These are phyloP conservation scores for Callyntrura sp. DNA, from an alignment of 2,888 invertebrate species.

Conservation along the genomic window DNA sequence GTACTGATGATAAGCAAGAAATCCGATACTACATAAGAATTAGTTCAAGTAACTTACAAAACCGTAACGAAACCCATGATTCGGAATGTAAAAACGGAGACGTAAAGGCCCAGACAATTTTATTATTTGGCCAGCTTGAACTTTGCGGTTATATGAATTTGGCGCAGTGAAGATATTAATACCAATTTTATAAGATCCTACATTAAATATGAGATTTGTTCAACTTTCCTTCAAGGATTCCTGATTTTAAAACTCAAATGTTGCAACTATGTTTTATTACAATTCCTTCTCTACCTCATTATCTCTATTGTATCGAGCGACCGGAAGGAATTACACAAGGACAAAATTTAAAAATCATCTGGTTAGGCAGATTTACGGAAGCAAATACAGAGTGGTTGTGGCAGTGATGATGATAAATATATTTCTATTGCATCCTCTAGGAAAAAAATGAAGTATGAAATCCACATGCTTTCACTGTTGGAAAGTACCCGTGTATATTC, in stretches of 20 bases:
- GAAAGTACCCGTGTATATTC: slow-evolving; percentile 21
- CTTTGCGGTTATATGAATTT: neutral
- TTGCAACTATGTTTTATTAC: no score
- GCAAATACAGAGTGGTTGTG: neutral
- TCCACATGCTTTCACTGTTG: slow-evolving; percentile 13
- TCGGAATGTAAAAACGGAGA: neutral
- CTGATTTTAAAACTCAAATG: no score
- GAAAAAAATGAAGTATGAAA: slow-evolving; percentile 6
- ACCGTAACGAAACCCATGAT: slow-evolving; percentile 72
- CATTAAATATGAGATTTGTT: no score
- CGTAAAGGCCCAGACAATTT: neutral
- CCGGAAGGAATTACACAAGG: neutral
- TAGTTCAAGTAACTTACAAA: slow-evolving; percentile 49
- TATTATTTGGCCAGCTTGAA: slow-evolving; percentile 7
- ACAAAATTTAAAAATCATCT: slow-evolving; percentile 8
- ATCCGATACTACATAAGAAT: neutral
- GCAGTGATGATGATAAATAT: neutral
- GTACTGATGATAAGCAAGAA: neutral
- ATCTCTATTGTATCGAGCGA: neutral
- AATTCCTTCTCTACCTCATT: neutral
- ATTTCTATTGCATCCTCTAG: slow-evolving; percentile 1
- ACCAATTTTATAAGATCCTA: no score
- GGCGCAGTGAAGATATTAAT: no score
- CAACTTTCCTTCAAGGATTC: no score
- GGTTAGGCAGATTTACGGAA: neutral